Evolutionary conservation across 2,888 invertebrate species (phyloP), one percentile per base, ranked within the genome.

Genomic region (Oxystoma pomonae): DNA sequence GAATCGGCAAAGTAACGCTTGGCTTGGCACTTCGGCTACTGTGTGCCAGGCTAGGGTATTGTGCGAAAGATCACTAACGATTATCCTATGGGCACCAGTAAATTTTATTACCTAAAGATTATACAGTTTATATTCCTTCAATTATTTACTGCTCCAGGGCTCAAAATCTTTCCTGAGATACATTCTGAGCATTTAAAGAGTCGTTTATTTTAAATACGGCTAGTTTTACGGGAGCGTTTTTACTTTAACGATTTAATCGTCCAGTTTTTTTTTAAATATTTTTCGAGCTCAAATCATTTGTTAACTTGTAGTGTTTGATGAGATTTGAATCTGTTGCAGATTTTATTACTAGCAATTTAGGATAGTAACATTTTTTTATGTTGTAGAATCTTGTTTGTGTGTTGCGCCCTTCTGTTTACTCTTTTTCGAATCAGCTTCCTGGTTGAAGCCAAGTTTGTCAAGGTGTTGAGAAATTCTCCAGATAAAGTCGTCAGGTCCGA

Each of bases 31-130:
- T 17, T 35, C 61, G 55, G 61, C 65, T 63, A 65, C 67, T 66
- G 65, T 62, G 68, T 70, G 35, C 35, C 35, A 35, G 35, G 35
- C 35, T 35, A 12, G 35, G 35, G 35, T 68, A 71, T 71, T 68
- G 63, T 68, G 67, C 65, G 59, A 63, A 66, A 68, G 68, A 67
- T 66, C 68, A 65, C 63, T 65, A 66, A 68, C 70, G 60, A 69
- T 69, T 72, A 69, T 70, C 72, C 72, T 69, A 69, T 66, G 68
- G 72, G 73, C 70, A 72, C 71, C 71, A 35, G 69, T 73, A 73
- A 72, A 73, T 72, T 69, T 69, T 67, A 69, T 69, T 69, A 68
- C 65, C 68, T 53, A 56, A 67, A 68, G 67, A 60, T 67, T 61
- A 65, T 67, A 68, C 66, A 70, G 67, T 67, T 68, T 66, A 68